phyloP scores from a whole-genome alignment of 2,797 vertebrate species.

The Ammospiza maritima region DNA sequence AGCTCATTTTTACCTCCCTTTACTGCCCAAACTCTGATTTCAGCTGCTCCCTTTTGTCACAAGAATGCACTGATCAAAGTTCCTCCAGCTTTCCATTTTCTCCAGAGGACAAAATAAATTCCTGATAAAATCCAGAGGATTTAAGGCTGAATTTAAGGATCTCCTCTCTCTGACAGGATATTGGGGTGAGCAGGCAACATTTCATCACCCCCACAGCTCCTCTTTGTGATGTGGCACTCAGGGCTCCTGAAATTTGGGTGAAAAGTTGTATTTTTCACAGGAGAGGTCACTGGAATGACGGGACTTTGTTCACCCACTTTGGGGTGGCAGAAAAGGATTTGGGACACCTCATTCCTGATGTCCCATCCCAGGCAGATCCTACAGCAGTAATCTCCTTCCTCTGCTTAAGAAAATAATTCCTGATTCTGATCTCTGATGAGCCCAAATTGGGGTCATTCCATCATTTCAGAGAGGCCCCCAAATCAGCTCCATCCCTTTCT shows the following conservation, averaged over 20 bases:
- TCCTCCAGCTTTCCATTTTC: not conserved
- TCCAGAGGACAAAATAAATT: not conserved
- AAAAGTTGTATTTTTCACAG: not conserved
- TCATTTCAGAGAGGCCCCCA: not conserved
- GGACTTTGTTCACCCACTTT: not conserved
- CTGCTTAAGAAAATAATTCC: not conserved
- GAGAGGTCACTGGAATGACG: not conserved
- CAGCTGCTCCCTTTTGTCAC: accelerated
- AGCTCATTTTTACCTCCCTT: not conserved
- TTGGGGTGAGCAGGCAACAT: not conserved
- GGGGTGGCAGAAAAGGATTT: not conserved
- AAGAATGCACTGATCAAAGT: accelerated
- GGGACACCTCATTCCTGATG: not conserved
- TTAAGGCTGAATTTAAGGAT: not conserved
- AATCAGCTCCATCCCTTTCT: not conserved
- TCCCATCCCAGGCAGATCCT: not conserved
- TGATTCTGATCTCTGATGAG: not conserved
- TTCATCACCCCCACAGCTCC: not conserved
- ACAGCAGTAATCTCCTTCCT: not conserved
- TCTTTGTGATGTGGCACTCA: not conserved
- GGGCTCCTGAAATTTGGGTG: not conserved
- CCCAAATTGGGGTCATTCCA: not conserved
- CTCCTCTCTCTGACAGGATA: not conserved
- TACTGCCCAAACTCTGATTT: not conserved
- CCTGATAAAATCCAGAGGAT: not conserved